Conservation (phyloP, 1,140 invertebrate genomes). For the Zaprionus tsacasi region DNA sequence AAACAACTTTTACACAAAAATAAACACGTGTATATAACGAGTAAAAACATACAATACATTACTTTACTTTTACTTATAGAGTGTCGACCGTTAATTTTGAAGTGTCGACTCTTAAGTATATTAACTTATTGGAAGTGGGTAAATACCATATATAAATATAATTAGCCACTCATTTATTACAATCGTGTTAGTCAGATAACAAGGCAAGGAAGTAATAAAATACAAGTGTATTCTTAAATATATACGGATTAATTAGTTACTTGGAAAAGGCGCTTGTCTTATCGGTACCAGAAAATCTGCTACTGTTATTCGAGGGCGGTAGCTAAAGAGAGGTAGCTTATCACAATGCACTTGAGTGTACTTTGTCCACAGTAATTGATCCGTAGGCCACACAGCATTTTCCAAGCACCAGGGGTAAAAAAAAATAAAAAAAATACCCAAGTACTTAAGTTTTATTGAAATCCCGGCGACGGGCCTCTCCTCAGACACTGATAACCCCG, state of each 20-base stretch:
- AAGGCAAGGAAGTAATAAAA: conserved; percentile 44
- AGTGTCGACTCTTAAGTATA: background rate
- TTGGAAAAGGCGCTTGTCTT: conserved; percentile 28
- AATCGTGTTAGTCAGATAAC: background rate
- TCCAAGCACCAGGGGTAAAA: conserved; percentile 57
- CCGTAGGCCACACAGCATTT: conserved; percentile 54
- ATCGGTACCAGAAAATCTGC: conserved; percentile 39
- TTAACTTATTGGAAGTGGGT: background rate
- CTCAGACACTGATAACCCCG: conserved; percentile 40
- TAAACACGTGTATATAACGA: background rate
- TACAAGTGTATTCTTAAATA: conserved; percentile 51
- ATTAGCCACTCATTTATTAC: background rate
- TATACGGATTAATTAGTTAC: conserved; percentile 42
- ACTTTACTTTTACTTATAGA: too few relatives aligned
- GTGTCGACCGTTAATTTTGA: background rate
- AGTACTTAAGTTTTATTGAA: conserved; percentile 54
- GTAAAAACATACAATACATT: background rate
- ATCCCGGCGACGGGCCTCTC: conserved; percentile 46
- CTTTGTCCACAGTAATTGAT: conserved; percentile 45
- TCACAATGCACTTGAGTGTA: conserved; percentile 47
- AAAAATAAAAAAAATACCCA: conserved; percentile 38
- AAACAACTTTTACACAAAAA: background rate
- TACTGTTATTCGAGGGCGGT: conserved; percentile 2
- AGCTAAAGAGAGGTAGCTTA: conserved; percentile 23
- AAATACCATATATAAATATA: conserved; percentile 1